phyloP scores from a whole-genome alignment of 1,140 invertebrate species.

The Melanaphis sacchari region DNA sequence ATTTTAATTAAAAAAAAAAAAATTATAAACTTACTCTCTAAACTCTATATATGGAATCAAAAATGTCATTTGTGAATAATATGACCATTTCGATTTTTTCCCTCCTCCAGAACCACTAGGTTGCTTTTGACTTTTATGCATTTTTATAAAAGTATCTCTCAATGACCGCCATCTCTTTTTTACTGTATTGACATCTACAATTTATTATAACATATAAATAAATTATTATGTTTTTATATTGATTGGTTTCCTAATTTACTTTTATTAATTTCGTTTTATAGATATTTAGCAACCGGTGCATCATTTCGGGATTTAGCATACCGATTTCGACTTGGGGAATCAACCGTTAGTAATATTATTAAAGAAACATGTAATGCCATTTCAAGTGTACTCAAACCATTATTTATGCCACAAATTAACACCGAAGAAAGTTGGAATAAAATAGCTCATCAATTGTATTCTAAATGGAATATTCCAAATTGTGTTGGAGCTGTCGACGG shows the following conservation, averaged over 20 bases:
- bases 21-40: neutral
- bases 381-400: neutral
- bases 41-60: constrained; percentile 9
- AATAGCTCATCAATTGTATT: constrained; percentile 61
- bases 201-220: neutral
- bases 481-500: constrained; percentile 63
- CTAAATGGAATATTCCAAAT: constrained; percentile 62
- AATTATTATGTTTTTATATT: neutral
- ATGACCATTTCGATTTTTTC: constrained; percentile 14
- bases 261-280: constrained; percentile 25
- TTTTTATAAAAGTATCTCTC: constrained; percentile 5
- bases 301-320: constrained; percentile 56
- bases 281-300: constrained; percentile 58
- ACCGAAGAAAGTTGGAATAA: too few species aligned
- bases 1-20: neutral
- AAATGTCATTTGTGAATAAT: constrained; percentile 17
- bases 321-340: constrained; percentile 50
- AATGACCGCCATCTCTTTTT: neutral
- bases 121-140: neutral
- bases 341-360: constrained; percentile 55
- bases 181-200: neutral
- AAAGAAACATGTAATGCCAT: constrained; percentile 30
- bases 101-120: neutral
- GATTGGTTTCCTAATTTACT: neutral
- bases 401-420: too few species aligned